Evolutionary conservation across 2,113 vertebrate species (phyloP), one percentile per base, ranked within the genome.

Genomic region (Anhinga rufa): DNA sequence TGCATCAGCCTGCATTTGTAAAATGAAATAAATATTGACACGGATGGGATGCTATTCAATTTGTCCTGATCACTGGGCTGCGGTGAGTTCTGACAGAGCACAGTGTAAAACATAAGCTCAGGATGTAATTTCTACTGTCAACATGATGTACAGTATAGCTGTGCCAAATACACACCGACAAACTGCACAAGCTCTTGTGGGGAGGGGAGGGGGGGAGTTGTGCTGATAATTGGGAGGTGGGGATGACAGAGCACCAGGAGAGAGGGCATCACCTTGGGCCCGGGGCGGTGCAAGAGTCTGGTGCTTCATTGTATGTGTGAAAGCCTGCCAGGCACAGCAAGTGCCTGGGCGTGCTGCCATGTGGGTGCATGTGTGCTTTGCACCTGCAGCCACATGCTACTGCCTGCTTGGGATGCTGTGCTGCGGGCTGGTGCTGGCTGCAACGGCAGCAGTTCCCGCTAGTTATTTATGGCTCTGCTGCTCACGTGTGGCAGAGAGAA

Each of bases 21-120:
- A 97, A 98, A 98, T 97, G 98, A 98, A 98, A 98, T 98, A 98
- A 98, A 98, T 98, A 98, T 98, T 98, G 98, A 98, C 98, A 98
- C 58, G 97, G 97, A 96, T 65, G 88, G 98, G 98, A 98, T 98
- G 98, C 98, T 98, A 97, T 98, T 98, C 98, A 98, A 98, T 98
- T 98, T 98, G 98, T 98, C 98, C 98, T 98, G 98, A 98, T 98
- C 98, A 98, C 98, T 98, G 98, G 97, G 97, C 98, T 98, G 98
- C 97, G 58, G 97, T 98, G 98, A 98, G 97, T 98, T 98, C 98
- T 98, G 98, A 98, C 98, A 98, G 98, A 98, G 97, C 78, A 92
- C 97, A 92, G 98, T 98, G 98, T 98, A 98, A 98, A 98, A 98
- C 98, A 98, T 97, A 97, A 97, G 97, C 97, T 94, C 96, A 65